A percentile compares a stretch with the other conserved stretches of the same genome.
Conservation (phyloP, 2,797 vertebrate genomes). For the Emys orbicularis region DNA sequence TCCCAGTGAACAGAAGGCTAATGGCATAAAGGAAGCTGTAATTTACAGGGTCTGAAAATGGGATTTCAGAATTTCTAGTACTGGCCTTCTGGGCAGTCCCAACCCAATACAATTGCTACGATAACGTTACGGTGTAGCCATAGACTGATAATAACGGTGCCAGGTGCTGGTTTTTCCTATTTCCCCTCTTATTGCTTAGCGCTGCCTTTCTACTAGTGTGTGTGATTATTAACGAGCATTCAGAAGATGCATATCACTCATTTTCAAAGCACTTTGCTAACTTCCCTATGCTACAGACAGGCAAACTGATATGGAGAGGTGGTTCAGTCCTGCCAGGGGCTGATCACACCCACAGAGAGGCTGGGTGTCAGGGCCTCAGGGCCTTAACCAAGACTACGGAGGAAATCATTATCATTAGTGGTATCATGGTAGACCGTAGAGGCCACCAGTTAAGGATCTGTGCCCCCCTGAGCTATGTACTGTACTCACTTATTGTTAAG, state of each 20-base stretch:
- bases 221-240: accelerated
- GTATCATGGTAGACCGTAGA: background rate
- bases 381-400: background rate
- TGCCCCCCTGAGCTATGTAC: background rate
- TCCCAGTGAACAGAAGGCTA: background rate
- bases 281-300: background rate
- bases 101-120: accelerated
- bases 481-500: background rate
- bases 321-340: background rate
- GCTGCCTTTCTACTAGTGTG: background rate
- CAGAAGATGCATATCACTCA: too few relatives aligned
- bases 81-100: background rate
- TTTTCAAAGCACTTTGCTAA: background rate
- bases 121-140: accelerated
- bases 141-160: background rate
- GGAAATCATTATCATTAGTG: background rate
- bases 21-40: background rate
- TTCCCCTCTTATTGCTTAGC: background rate
- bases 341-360: background rate
- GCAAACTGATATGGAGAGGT: background rate
- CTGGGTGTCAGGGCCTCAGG: background rate
- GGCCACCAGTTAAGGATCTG: background rate
- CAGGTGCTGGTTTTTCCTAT: background rate
- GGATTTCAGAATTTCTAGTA: accelerated
- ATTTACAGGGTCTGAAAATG: background rate